Conservation (phyloP, 2,797 vertebrate species). For the Nyctibius grandis region DNA sequence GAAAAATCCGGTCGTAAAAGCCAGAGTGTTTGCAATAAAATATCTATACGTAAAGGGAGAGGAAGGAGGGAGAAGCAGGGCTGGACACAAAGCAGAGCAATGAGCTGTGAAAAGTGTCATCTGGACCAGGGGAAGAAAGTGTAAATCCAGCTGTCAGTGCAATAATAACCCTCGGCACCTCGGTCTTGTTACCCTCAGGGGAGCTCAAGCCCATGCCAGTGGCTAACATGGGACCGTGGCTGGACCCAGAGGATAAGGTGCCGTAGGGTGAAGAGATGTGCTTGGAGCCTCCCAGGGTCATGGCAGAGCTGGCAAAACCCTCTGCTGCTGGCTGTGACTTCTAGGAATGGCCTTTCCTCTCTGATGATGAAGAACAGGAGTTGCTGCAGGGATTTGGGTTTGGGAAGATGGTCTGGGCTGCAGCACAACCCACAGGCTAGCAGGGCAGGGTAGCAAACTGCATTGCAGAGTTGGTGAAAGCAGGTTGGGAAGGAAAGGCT, state of each 20-base stretch:
- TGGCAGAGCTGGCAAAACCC: neutral
- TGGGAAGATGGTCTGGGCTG: neutral
- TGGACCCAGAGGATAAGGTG: neutral
- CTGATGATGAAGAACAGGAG: neutral
- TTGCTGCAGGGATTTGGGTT: neutral
- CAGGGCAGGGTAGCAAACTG: neutral
- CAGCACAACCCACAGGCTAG: neutral
- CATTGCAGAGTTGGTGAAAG: neutral
- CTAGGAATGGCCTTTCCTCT: neutral
- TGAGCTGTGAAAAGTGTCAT: neutral
- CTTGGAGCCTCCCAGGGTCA: neutral
- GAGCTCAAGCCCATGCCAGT: fast-evolving
- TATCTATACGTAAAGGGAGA: slow-evolving; percentile 14
- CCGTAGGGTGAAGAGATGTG: neutral
- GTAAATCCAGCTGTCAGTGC: slow-evolving; percentile 11
- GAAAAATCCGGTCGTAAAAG: slow-evolving; percentile 61
- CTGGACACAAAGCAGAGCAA: slow-evolving; percentile 58
- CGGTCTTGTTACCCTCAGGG: neutral
- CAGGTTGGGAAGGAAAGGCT: neutral
- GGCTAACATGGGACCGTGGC: fast-evolving
- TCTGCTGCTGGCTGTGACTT: neutral
- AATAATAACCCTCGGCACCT: neutral
- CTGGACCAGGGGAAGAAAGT: neutral
- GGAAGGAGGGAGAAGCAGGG: neutral
- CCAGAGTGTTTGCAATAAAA: slow-evolving; percentile 56